A percentile compares a stretch with the other conserved stretches of the same genome.
Conservation (phyloP, 2,888 invertebrate species). For the Diarsia dahlii region DNA sequence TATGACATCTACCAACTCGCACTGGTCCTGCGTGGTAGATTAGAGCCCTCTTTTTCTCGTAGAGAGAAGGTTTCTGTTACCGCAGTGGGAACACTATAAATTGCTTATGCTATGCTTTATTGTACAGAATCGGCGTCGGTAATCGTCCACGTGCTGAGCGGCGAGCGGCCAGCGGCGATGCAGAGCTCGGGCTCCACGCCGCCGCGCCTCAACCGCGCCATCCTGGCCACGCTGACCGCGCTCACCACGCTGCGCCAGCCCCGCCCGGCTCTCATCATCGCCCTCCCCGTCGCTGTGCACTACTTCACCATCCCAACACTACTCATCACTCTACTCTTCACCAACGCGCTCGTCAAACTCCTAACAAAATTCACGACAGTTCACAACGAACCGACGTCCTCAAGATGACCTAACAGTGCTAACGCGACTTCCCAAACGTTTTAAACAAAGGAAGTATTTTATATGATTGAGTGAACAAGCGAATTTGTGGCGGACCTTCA, state of each 20-base stretch:
- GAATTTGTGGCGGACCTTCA: constrained; percentile 63
- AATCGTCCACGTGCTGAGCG: constrained; percentile 95
- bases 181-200: constrained; percentile 88
- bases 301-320: constrained; percentile 70
- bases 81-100: neutral
- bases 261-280: constrained; percentile 68
- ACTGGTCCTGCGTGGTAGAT: no score
- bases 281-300: constrained; percentile 70
- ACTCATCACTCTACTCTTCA: constrained; percentile 65
- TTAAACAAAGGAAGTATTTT: constrained; percentile 65
- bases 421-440: constrained; percentile 64
- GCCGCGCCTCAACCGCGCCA: constrained; percentile 78
- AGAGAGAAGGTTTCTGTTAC: no score
- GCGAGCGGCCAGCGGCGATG: constrained; percentile 93
- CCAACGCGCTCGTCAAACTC: constrained; percentile 60
- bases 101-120: constrained; percentile 15
- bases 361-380: constrained; percentile 54
- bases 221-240: constrained; percentile 78
- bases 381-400: constrained; percentile 56
- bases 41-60: no score
- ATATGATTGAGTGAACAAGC: constrained; percentile 60
- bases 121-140: constrained; percentile 94
- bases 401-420: constrained; percentile 83
- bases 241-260: constrained; percentile 76
- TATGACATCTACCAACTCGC: no score